Evolutionary conservation across 2,888 invertebrate species (phyloP).

Genomic region (Ypsolopha sequella): DNA sequence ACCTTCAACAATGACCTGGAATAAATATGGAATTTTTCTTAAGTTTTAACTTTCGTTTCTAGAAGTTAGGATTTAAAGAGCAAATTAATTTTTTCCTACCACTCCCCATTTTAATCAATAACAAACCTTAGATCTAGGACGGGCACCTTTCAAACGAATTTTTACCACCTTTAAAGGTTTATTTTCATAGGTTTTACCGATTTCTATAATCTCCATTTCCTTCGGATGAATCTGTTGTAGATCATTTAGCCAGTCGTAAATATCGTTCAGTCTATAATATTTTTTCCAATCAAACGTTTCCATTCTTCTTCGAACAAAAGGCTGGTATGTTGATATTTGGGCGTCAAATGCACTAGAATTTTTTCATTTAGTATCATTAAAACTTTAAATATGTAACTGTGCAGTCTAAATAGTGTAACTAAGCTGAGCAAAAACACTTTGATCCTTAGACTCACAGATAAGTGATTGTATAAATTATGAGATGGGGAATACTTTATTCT

Average conservation of each 20-base stretch:
- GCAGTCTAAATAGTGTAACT: no score
- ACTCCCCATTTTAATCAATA: no score
- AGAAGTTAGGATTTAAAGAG: no score
- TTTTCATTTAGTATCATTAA: no score
- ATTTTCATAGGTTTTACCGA: conserved; percentile 48
- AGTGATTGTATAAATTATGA: no score
- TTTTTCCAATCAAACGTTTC: conserved; percentile 59
- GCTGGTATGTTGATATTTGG: conserved; percentile 19
- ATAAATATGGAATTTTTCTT: conserved; percentile 7
- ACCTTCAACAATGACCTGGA: conserved; percentile 25
- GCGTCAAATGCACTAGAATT: conserved; percentile 32
- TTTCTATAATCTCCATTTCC: conserved; percentile 35
- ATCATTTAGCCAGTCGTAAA: conserved; percentile 69
- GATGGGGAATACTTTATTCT: no score
- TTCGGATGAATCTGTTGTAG: conserved; percentile 46
- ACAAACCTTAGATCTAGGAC: conserved; percentile 10
- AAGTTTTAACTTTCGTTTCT: no score
- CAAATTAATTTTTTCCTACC: no score
- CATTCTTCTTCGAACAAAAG: conserved; percentile 29
- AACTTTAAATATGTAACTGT: no score
- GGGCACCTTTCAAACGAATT: conserved; percentile 18
- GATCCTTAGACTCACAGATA: no score
- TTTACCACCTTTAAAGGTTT: conserved; percentile 36
- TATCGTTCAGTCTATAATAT: conserved; percentile 70
- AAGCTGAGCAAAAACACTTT: no score